Conservation (phyloP, 1,140 invertebrate species). For the Trinorchestia longiramus region DNA sequence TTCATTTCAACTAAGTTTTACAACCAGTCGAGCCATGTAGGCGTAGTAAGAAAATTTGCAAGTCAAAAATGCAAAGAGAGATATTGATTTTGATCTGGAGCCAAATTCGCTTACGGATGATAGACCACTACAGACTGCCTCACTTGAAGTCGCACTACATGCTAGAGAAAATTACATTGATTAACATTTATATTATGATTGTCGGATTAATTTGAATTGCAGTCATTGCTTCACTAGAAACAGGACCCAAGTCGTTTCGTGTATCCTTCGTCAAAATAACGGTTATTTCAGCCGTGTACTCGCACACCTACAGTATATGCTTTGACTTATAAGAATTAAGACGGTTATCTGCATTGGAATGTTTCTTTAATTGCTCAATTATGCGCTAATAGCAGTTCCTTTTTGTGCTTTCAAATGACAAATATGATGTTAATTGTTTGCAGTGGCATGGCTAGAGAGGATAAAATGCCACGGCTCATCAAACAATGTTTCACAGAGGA, state of each 20-base stretch:
- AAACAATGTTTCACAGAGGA: background rate
- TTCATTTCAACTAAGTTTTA: background rate
- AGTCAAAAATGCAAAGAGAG: background rate
- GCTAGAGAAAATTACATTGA: background rate
- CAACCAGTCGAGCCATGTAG: background rate
- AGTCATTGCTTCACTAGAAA: background rate
- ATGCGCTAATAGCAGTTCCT: background rate
- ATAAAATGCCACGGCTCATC: background rate
- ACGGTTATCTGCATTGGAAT: background rate
- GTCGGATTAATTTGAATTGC: background rate
- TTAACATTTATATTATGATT: background rate
- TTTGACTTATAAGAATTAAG: background rate
- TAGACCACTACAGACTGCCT: background rate
- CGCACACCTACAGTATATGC: background rate
- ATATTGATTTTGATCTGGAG: background rate
- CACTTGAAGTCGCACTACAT: background rate
- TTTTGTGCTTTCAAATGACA: background rate
- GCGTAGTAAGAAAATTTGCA: background rate
- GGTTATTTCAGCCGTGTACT: background rate
- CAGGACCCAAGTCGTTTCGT: background rate
- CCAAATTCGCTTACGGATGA: background rate
- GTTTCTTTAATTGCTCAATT: constrained; percentile 1
- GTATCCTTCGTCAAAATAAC: background rate
- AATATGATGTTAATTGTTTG: background rate
- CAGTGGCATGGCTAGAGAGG: background rate